These are phyloP conservation scores for Cryptus armator DNA, from an alignment of 2,888 invertebrate genomes.

Conservation along the genomic window DNA sequence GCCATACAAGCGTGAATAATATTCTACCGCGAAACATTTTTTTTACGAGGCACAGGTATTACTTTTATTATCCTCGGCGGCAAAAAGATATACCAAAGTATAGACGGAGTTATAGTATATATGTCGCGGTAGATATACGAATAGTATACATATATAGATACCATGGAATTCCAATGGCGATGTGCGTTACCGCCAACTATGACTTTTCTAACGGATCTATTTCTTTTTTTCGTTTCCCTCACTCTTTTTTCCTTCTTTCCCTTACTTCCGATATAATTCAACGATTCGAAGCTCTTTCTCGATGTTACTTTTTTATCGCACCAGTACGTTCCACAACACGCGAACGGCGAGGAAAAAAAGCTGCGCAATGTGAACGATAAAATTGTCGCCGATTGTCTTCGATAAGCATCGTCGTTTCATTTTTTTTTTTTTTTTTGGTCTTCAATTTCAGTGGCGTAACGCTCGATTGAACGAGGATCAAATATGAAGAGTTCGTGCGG, in stretches of 20 bases:
- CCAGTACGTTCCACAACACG: slow-evolving; percentile 1
- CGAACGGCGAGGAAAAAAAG: neutral
- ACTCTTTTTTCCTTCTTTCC: slow-evolving; percentile 2
- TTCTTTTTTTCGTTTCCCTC: neutral
- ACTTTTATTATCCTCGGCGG: slow-evolving; percentile 76
- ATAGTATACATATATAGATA: neutral
- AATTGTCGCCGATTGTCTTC: neutral
- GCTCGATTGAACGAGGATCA: neutral
- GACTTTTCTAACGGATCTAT: slow-evolving; percentile 53
- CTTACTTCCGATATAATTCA: slow-evolving; percentile 56
- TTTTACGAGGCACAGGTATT: slow-evolving; percentile 75
- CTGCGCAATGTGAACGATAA: neutral
- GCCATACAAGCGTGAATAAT: slow-evolving; percentile 68
- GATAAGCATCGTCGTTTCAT: neutral
- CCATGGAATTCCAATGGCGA: neutral
- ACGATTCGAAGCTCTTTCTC: slow-evolving; percentile 46
- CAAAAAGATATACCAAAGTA: slow-evolving; percentile 66
- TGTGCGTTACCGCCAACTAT: slow-evolving; percentile 20
- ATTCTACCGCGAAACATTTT: slow-evolving; percentile 69
- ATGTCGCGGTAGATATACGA: neutral
- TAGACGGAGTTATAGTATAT: slow-evolving; percentile 54
- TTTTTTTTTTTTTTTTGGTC: neutral
- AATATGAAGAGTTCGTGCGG: neutral
- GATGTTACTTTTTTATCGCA: slow-evolving; percentile 36
- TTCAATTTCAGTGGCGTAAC: neutral